Conservation (phyloP, 2,888 invertebrate species). For the Macrophya alboannulata region DNA sequence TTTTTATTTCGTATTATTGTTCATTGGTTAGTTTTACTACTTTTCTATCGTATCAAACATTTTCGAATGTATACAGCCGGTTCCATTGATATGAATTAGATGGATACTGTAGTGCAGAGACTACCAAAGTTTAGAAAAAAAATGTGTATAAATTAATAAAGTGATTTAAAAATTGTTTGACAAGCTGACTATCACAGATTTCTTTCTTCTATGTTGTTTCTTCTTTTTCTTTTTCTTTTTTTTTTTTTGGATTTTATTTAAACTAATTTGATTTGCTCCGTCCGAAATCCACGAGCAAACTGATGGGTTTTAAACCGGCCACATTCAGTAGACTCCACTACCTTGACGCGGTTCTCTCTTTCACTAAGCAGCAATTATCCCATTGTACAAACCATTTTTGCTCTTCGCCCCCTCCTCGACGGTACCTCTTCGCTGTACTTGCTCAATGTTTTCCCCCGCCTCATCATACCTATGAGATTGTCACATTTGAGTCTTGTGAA, state of each 20-base stretch:
- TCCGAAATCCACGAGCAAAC: conserved; percentile 42
- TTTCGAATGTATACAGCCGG: background rate
- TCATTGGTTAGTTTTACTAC: background rate
- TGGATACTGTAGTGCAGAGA: background rate
- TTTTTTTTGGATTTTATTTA: too few relatives aligned
- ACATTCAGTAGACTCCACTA: background rate
- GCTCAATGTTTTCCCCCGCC: background rate
- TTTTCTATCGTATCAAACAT: background rate
- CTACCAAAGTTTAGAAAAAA: background rate
- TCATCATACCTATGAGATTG: background rate
- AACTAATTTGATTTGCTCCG: background rate
- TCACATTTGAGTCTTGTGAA: background rate
- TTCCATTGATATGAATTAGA: background rate
- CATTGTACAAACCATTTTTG: background rate
- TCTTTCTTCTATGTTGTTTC: too few relatives aligned
- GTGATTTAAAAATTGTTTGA: background rate
- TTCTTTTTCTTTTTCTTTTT: too few relatives aligned
- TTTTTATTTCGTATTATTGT: background rate
- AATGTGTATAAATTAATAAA: background rate
- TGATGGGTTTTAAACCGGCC: background rate
- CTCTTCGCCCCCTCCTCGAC: background rate
- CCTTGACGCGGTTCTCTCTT: conserved; percentile 27
- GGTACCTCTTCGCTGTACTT: background rate
- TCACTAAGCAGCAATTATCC: conserved; percentile 16
- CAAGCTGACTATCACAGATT: background rate